Evolutionary conservation across 2,797 vertebrate genomes (phyloP).

Genomic region (Huso huso): DNA sequence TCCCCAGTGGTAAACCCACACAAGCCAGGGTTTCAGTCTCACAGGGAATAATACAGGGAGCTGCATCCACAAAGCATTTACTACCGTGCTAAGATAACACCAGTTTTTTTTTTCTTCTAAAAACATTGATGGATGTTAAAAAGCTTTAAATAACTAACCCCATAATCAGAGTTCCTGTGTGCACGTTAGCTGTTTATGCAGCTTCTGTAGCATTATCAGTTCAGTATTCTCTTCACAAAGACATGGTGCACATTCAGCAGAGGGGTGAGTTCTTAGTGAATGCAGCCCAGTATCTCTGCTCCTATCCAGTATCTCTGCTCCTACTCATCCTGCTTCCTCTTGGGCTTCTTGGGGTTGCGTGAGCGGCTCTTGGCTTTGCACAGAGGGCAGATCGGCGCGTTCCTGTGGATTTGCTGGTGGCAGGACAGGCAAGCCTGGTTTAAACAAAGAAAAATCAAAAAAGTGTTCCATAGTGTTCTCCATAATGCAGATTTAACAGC

Average conservation of each 20-base stretch:
- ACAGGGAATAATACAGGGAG: too few species aligned
- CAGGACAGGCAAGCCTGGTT: slow-evolving; percentile 91
- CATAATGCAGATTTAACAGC: background rate
- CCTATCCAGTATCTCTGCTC: slow-evolving; percentile 23
- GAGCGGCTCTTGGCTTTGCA: slow-evolving; percentile 98
- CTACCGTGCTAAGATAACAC: too few species aligned
- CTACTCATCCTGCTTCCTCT: slow-evolving; percentile 96
- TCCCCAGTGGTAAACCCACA: too few species aligned
- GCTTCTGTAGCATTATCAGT: too few species aligned
- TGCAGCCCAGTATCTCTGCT: slow-evolving; percentile 5
- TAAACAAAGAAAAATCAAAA: slow-evolving; percentile 12
- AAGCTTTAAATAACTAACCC: too few species aligned
- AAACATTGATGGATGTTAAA: too few species aligned
- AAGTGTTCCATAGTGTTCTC: background rate
- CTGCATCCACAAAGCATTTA: too few species aligned
- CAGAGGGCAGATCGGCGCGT: slow-evolving; percentile 92
- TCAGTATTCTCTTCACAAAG: too few species aligned
- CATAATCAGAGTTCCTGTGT: too few species aligned
- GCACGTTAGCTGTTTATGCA: too few species aligned
- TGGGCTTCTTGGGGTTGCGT: slow-evolving; percentile 97
- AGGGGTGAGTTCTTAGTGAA: slow-evolving; percentile 9
- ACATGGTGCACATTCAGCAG: slow-evolving; percentile 1
- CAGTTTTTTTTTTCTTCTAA: too few species aligned
- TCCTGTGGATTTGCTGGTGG: slow-evolving; percentile 97
- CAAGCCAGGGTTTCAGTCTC: too few species aligned